phyloP scores from a whole-genome alignment of 2,888 invertebrate species.

The Tiliacea aurago region DNA sequence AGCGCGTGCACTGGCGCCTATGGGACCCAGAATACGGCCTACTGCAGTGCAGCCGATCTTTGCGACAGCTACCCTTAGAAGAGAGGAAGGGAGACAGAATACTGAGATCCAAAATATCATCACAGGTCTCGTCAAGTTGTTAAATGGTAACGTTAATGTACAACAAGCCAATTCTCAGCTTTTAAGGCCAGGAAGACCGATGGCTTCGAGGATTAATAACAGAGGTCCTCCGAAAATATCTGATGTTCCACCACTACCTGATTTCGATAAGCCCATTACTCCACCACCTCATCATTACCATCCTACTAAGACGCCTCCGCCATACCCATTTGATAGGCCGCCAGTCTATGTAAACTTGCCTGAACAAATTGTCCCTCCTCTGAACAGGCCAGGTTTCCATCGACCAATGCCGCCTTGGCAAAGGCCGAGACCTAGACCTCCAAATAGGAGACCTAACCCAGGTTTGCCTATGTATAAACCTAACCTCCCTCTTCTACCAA shows the following conservation, averaged over 20 bases:
- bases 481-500: constrained; percentile 87
- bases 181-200: constrained; percentile 92
- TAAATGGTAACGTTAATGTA: constrained; percentile 97
- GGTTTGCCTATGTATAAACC: constrained; percentile 92
- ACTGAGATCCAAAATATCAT: constrained; percentile 97
- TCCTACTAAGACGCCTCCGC: constrained; percentile 91
- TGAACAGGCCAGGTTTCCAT: constrained; percentile 90
- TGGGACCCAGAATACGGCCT: constrained; percentile 92
- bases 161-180: constrained; percentile 94
- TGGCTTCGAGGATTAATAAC: constrained; percentile 96
- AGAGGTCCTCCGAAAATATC: constrained; percentile 96
- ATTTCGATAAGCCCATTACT: constrained; percentile 90
- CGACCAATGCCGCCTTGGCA: constrained; percentile 93
- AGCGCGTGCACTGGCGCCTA: constrained; percentile 91
- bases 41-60: constrained; percentile 89
- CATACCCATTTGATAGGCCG: constrained; percentile 94
- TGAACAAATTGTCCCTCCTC: constrained; percentile 93
- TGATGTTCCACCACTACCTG: constrained; percentile 93
- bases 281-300: constrained; percentile 85
- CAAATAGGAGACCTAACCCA: constrained; percentile 89
- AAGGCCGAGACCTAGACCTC: constrained; percentile 91
- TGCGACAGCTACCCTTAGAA: constrained; percentile 88
- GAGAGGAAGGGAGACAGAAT: constrained; percentile 84
- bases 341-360: constrained; percentile 93
- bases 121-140: constrained; percentile 96